Evolutionary conservation across 2,888 invertebrate genomes (phyloP), one percentile per base, ranked within the genome.

Genomic region (Watsonalla binaria): DNA sequence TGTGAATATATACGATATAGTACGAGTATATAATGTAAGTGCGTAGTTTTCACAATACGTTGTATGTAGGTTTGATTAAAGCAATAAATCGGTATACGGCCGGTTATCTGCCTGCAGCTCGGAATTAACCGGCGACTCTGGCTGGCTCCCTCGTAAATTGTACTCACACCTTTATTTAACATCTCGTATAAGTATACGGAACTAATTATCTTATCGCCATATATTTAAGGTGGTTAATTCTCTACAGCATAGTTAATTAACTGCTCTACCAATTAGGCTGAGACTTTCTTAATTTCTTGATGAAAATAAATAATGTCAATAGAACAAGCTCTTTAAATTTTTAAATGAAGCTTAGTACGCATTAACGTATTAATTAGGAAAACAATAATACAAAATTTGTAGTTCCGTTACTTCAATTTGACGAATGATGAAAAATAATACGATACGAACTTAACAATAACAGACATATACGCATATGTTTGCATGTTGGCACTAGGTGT

Each of bases 31-130:
- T 76, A 78, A 76, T 70, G 76, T 76, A 76, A 70, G 72, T 70
- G 70, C 69, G 73, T 76, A 80, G 77, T 86, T 86, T 86, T 84
- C 78, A 78, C 79, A 78, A 80, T 76, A 78, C 77, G 78, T 70
- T 76, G 75, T 74, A 74, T 76, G 75, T 74, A 74, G 74, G 79
- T 84, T 86, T 86, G 85, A 87, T 87, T 86, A 87, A 86, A 83
- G 82, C 76, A 76, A 86, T 86, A 87, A 87, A 87, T 86, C 78
- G 80, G 70, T 68, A 60, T 60, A 67, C 60, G 68, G 66, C 66
- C 76, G 72, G 82, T 82, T 87, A 86, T 86, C 86, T 80, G 76
- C 76, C 71, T 70, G 69, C 68, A 70, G 72, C 64, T 61, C 65
- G 80, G 83, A 83, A 84, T 85, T 82, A 82, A 80, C 76, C 79